Evolutionary conservation across 2,888 invertebrate genomes (phyloP), one percentile per base, ranked within the genome.

Genomic region (Thymelicus acteon): DNA sequence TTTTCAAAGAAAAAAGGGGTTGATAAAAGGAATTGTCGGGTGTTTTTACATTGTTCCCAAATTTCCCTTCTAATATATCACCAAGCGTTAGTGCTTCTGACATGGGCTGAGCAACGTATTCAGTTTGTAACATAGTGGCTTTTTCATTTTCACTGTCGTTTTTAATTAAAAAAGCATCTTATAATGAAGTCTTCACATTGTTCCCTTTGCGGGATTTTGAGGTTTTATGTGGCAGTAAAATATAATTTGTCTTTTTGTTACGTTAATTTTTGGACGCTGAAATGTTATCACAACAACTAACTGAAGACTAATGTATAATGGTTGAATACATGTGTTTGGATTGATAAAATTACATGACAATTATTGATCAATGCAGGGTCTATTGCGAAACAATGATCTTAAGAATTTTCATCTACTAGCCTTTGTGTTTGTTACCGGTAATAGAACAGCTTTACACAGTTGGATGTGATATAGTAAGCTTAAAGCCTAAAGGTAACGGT

Each of bases 41-140:
- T 77, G 78, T 73, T 52, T 52, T 47, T 68, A 74, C 40, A 62
- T 69, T 79, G 79, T 80, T 73, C 71, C 71, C 72, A 39, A 61
- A 54, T 15, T 13, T 63, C 63, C 48, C 39, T 60, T 39, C 62
- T 60, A 71, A 72, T 74, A 72, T 73, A 84, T 88, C 85, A 87
- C 52, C 58, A 74, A 77, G 82, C 76, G 82, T 79, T 83, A 82
- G 82, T 89, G 87, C 76, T 80, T 78, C 75, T 89, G 89, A 88
- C 89, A 85, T 60, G 83, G 67, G 61, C 52, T 12, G 85, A 85
- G 75, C 78, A 61, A 44, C 57, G 69, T 69, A 39, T 76, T 78
- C 78, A 78, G 75, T 77, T 77, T 74, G 74, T 76, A 77, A 80
- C 77, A 77, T 73, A 76, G 76, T 79, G 77, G 58, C 61, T 66